Evolutionary conservation across 2,888 invertebrate genomes (phyloP).

Genomic region (Nemoura dubitans): DNA sequence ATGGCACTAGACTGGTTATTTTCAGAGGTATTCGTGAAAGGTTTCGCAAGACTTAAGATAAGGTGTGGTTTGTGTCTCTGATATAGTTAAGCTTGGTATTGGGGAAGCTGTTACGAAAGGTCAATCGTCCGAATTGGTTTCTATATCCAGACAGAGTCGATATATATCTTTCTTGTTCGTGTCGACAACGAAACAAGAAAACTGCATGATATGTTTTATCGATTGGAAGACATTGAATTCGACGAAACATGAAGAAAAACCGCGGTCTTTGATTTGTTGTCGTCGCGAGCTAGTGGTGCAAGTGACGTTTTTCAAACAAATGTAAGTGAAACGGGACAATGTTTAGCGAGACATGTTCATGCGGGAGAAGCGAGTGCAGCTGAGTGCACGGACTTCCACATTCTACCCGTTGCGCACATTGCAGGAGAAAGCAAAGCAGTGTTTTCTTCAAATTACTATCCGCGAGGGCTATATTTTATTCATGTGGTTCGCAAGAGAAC

Average conservation of each 20-base stretch:
- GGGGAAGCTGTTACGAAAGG: background rate
- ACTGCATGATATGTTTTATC: background rate
- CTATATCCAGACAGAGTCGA: background rate
- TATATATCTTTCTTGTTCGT: constrained; percentile 2
- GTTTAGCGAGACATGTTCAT: background rate
- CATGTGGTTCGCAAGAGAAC: background rate
- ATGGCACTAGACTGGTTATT: no score
- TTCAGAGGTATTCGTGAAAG: no score
- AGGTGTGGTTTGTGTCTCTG: background rate
- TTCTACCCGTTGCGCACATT: background rate
- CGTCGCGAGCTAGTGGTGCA: background rate
- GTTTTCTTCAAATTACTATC: background rate
- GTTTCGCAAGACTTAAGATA: background rate
- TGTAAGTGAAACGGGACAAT: background rate
- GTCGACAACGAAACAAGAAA: background rate
- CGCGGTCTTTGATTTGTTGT: background rate
- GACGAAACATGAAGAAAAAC: background rate
- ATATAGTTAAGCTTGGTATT: background rate
- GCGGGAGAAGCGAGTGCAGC: background rate
- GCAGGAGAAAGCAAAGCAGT: background rate
- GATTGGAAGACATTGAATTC: background rate
- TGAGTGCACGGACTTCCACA: background rate
- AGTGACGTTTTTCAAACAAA: background rate
- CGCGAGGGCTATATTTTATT: background rate
- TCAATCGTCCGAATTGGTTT: background rate